Evolutionary conservation across 2,888 invertebrate species (phyloP), one percentile per base, ranked within the genome.

Genomic region (Lasioglossum oenotherae): DNA sequence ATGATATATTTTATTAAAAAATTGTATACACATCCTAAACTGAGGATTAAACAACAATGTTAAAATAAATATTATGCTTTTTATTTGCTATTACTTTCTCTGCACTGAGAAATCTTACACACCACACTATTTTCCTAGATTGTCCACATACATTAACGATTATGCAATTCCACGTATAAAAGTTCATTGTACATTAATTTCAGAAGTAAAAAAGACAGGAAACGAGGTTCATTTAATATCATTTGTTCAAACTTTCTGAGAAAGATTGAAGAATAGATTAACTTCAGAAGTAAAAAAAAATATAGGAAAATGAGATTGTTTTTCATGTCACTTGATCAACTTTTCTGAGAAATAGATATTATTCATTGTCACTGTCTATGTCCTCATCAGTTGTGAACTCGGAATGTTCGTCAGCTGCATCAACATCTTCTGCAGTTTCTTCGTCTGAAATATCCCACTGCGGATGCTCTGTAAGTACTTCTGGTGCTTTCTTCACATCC

Each of bases 371-470:
- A 91, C 96, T 96, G 89, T 53, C 57, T n/a, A 96, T 95, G 93
- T 97, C 97, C 92, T 97, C 97, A 92, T 97, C 97, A 44, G 97
- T 97, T 53, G 97, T 96, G 92, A 97, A 97, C 93, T 97, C 97
- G 86, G 97, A 97, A 94, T 95, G 95, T 93, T 95, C 95, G 92
- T 97, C 97, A 83, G 96, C 96, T 88, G 96, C 96, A 89, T 97
- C 96, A 75, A 96, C 96, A 91, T 97, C 96, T 91, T 96, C 96
- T 83, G 98, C 97, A 84, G 98, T 97, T 94, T 99, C 99, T 75
- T 99, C 98, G 93, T 99, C 98, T 89, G 98, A 98, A 93, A 99
- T 98, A 93, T 99, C 98, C 99, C 99, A 99, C 96, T 99, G 99
- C n/a, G 99, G 99, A 96, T 99, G 99, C 93, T 98, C 98, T 78